Conservation (phyloP, 2,888 invertebrate species). For the Phorcus lineatus region DNA sequence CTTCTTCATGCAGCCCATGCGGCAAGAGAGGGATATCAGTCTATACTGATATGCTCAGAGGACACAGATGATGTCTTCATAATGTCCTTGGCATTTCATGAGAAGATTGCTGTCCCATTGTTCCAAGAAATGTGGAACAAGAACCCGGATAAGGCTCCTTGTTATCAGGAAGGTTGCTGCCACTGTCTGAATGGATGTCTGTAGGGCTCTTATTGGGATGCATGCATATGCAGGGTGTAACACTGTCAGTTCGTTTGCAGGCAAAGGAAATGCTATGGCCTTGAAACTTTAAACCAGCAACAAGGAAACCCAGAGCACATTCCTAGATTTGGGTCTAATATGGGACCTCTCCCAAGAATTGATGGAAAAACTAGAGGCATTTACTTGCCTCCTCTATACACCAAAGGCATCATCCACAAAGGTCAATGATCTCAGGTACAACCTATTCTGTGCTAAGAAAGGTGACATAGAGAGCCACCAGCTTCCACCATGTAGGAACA, state of each 20-base stretch:
- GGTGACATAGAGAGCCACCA: conserved; percentile 30
- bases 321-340: conserved; percentile 30
- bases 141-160: neutral
- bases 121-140: conserved; percentile 7
- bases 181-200: conserved; percentile 31
- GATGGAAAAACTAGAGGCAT: conserved; percentile 30
- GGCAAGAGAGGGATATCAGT: conserved; percentile 28
- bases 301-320: conserved; percentile 10
- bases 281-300: conserved; percentile 31
- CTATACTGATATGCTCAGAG: conserved; percentile 38
- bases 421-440: conserved; percentile 34
- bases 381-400: conserved; percentile 41
- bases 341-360: conserved; percentile 37
- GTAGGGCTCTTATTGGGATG: conserved; percentile 38
- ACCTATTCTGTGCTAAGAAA: conserved; percentile 29
- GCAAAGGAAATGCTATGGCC: conserved; percentile 35
- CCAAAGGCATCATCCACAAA: conserved; percentile 18
- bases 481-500: conserved; percentile 10
- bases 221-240: conserved; percentile 43
- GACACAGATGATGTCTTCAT: conserved; percentile 48
- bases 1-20: conserved; percentile 44
- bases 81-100: conserved; percentile 31
- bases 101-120: conserved; percentile 3
- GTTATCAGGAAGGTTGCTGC: no score
- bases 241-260: conserved; percentile 41